These are phyloP conservation scores for Proales similis DNA, from an alignment of 1,140 invertebrate species.

Conservation along the genomic window DNA sequence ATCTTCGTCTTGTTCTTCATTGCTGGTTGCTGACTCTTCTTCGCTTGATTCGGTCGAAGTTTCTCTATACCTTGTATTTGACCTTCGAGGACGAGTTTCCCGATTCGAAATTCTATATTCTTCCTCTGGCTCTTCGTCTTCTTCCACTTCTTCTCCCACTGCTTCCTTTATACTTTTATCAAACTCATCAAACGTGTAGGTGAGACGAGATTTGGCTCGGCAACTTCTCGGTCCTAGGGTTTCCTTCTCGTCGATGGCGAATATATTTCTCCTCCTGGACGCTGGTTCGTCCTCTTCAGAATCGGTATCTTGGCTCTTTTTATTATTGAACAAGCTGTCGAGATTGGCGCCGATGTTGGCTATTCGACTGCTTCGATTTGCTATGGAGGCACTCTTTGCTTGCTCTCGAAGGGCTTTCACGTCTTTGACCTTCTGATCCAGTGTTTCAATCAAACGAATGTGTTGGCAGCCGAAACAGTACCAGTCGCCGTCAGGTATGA, in stretches of 20 bases:
- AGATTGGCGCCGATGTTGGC: not conserved
- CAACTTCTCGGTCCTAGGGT: conserved; percentile 1
- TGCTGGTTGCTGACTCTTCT: too few relatives aligned
- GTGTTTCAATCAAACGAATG: not conserved
- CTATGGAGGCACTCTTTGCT: not conserved
- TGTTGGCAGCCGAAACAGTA: conserved; percentile 77
- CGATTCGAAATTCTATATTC: conserved; percentile 7
- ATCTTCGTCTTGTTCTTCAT: too few relatives aligned
- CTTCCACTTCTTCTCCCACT: not conserved
- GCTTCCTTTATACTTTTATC: conserved; percentile 33
- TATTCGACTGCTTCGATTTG: not conserved
- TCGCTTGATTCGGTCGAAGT: too few relatives aligned
- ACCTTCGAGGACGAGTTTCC: too few relatives aligned
- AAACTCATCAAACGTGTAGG: conserved; percentile 35
- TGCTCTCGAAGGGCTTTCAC: not conserved
- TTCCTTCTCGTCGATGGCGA: not conserved
- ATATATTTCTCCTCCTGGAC: not conserved
- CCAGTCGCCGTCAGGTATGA: conserved; percentile 93
- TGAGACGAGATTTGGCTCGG: conserved; percentile 14
- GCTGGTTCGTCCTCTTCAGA: not conserved
- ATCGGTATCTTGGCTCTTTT: not conserved
- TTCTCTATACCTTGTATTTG: too few relatives aligned
- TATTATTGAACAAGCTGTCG: not conserved
- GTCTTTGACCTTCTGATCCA: conserved; percentile 7
- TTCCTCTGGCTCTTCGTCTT: not conserved